These are phyloP conservation scores for Phortica okadai DNA, from an alignment of 2,888 invertebrate genomes.

Conservation along the genomic window DNA sequence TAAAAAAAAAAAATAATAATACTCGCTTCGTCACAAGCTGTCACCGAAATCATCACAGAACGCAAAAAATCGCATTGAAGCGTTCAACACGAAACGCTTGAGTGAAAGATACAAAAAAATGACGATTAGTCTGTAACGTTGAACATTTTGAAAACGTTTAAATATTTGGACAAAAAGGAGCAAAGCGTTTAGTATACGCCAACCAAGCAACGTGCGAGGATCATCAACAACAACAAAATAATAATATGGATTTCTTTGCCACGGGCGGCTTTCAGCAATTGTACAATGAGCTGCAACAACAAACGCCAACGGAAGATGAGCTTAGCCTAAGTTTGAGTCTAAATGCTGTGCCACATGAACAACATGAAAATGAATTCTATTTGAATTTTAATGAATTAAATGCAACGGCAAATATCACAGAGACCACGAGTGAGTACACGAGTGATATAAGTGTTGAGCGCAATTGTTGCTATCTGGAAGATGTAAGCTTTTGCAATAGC, in stretches of 20 bases:
- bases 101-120: conserved; percentile 31
- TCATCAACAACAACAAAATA: too few relatives aligned
- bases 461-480: neutral
- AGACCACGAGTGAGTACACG: neutral
- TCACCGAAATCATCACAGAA: neutral
- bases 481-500: neutral
- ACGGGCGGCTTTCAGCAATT: conserved; percentile 76
- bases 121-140: conserved; percentile 30
- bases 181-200: neutral
- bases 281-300: conserved; percentile 70
- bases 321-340: neutral
- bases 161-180: conserved; percentile 60
- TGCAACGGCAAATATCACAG: conserved; percentile 1
- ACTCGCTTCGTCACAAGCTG: too few relatives aligned
- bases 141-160: conserved; percentile 49
- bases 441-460: neutral
- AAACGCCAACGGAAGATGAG: conserved; percentile 28
- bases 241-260: conserved; percentile 75
- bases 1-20: too few relatives aligned
- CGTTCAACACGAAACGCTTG: conserved; percentile 38
- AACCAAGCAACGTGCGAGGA: neutral
- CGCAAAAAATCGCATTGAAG: conserved; percentile 37
- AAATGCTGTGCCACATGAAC: neutral
- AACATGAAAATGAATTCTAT: neutral
- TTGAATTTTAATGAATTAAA: neutral